Evolutionary conservation across 2,888 invertebrate genomes (phyloP).

Genomic region (Hybos culiciformis): DNA sequence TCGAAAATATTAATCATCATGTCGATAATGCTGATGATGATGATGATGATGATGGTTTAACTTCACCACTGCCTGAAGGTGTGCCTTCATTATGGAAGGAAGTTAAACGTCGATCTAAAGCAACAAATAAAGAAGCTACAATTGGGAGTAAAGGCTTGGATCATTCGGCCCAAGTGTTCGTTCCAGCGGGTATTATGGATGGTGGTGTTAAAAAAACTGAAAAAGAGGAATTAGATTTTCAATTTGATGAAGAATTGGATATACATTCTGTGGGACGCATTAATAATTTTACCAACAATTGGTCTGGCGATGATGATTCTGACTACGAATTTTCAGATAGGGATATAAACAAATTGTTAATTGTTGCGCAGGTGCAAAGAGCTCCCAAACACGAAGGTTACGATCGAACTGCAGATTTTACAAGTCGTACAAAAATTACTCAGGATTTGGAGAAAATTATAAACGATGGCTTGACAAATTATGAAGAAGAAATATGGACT

Average conservation of each 20-base stretch:
- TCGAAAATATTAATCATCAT: not conserved
- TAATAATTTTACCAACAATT: conserved; percentile 62
- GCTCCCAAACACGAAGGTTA: conserved; percentile 73
- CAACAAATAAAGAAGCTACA: conserved; percentile 26
- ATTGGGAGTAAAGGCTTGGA: conserved; percentile 13
- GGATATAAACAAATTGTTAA: conserved; percentile 85
- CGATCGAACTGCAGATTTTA: conserved; percentile 83
- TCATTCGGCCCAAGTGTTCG: conserved; percentile 1
- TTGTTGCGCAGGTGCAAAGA: conserved; percentile 70
- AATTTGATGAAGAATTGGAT: conserved; percentile 92
- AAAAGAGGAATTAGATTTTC: conserved; percentile 85
- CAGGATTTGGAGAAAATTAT: conserved; percentile 91
- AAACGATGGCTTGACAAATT: conserved; percentile 90
- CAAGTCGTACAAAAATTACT: conserved; percentile 82
- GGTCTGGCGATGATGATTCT: conserved; percentile 70
- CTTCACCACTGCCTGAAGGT: conserved; percentile 17
- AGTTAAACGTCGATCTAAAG: conserved; percentile 47
- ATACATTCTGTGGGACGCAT: conserved; percentile 56
- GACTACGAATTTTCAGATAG: conserved; percentile 85
- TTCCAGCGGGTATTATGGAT: conserved; percentile 14
- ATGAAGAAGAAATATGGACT: conserved; percentile 89
- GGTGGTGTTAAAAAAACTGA: conserved; percentile 31
- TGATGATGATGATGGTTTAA: conserved; percentile 19
- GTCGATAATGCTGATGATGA: conserved; percentile 7
- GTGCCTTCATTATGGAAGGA: conserved; percentile 35